Percentiles rank a stretch among this genome's conserved stretches.
Conservation (phyloP, 1,140 invertebrate genomes). For the Orussus abietinus region DNA sequence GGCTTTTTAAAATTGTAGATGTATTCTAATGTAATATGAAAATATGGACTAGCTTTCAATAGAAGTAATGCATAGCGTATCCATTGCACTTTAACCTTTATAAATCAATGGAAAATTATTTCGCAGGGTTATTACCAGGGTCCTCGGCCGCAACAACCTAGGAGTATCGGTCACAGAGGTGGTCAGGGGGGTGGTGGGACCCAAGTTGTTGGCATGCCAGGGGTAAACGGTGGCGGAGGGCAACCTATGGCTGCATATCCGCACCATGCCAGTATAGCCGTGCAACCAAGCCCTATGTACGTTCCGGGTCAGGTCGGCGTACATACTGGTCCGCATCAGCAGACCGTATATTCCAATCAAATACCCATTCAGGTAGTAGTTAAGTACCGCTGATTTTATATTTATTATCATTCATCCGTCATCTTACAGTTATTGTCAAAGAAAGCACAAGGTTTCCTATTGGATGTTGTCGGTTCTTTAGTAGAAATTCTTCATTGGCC, state of each 20-base stretch:
- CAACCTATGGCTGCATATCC: conserved; percentile 40
- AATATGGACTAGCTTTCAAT: too few species aligned
- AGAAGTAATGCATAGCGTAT: too few species aligned
- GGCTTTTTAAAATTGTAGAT: too few species aligned
- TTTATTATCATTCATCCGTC: conserved; percentile 8
- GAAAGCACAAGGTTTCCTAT: too few species aligned
- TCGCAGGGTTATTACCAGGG: conserved; percentile 36
- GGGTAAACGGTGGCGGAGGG: conserved; percentile 29
- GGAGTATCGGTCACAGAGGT: conserved; percentile 37
- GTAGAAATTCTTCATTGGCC: too few species aligned
- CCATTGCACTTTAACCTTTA: too few species aligned
- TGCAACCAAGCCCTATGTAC: conserved; percentile 33
- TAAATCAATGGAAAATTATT: too few species aligned
- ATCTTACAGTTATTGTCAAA: too few species aligned
- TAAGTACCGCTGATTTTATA: conserved; percentile 15
- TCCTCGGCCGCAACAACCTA: conserved; percentile 37
- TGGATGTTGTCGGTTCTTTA: too few species aligned
- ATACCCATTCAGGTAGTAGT: conserved; percentile 34
- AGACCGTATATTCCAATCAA: conserved; percentile 34
- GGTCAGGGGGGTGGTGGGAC: conserved; percentile 32
- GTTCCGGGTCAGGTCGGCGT: conserved; percentile 31
- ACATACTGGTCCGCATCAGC: conserved; percentile 34
- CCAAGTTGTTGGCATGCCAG: conserved; percentile 37
- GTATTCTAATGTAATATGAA: too few species aligned
- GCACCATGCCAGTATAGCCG: conserved; percentile 29